Conservation (phyloP, 2,797 vertebrate genomes). For the Helarctos malayanus region DNA sequence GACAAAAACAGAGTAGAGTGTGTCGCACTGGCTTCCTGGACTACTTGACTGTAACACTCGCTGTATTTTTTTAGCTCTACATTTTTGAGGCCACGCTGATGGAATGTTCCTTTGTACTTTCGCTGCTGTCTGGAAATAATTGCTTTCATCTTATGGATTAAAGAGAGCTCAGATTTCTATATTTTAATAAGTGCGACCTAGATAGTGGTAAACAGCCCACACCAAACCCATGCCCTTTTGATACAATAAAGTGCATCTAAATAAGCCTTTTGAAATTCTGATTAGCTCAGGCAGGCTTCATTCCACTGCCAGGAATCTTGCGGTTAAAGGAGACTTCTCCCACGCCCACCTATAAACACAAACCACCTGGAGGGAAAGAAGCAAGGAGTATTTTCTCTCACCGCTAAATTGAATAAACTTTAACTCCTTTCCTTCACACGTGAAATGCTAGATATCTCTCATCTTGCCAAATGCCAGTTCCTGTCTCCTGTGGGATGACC, state of each 20-base stretch:
- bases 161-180: slow-evolving; percentile 56
- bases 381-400: slow-evolving; percentile 23
- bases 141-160: slow-evolving; percentile 72
- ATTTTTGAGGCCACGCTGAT: slow-evolving; percentile 48
- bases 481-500: background rate
- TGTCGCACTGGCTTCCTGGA: background rate
- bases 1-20: background rate
- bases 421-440: background rate
- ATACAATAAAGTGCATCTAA: background rate
- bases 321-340: background rate
- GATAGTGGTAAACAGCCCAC: slow-evolving; percentile 45
- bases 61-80: background rate
- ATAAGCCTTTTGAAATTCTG: slow-evolving; percentile 69
- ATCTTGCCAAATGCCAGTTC: background rate
- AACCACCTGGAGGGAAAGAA: background rate
- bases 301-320: background rate
- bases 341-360: background rate
- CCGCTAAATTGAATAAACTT: slow-evolving; percentile 42
- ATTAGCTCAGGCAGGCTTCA: slow-evolving; percentile 44
- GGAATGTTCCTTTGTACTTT: slow-evolving; percentile 51
- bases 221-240: background rate
- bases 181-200: slow-evolving; percentile 73
- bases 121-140: slow-evolving; percentile 49
- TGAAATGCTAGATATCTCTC: background rate
- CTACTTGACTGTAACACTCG: background rate